Conservation (phyloP, 2,888 invertebrate genomes). For the Onchidella celtica region DNA sequence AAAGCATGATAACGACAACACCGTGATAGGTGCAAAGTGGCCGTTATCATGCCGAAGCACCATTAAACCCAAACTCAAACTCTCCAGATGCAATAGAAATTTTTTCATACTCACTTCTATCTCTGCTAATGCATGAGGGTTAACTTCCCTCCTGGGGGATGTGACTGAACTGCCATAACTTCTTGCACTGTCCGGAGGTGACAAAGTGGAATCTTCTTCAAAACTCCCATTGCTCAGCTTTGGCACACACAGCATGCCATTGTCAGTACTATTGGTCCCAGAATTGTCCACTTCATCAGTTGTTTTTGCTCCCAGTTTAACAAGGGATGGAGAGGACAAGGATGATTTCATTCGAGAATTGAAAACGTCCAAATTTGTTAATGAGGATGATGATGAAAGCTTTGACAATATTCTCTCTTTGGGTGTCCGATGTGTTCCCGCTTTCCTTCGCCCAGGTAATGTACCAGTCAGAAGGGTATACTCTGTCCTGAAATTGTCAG, state of each 20-base stretch:
- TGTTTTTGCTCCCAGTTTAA: not conserved
- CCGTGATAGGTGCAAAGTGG: no score
- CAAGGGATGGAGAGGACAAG: not conserved
- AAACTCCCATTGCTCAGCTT: not conserved
- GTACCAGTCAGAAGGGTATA: not conserved
- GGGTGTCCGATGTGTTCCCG: not conserved
- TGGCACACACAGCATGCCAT: not conserved
- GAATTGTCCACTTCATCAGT: not conserved
- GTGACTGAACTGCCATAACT: slow-evolving; percentile 2
- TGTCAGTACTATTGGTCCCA: not conserved
- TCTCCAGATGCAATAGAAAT: no score
- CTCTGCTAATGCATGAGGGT: slow-evolving; percentile 69
- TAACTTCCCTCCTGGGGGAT: slow-evolving; percentile 63
- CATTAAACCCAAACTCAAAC: no score
- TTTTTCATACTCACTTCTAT: slow-evolving; percentile 74
- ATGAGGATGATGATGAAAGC: not conserved
- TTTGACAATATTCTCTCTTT: not conserved
- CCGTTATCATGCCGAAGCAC: no score
- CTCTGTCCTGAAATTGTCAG: slow-evolving; percentile 21
- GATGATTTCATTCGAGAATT: not conserved
- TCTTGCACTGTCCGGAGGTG: not conserved
- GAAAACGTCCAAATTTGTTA: not conserved
- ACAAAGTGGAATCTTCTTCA: not conserved
- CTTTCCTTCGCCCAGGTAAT: not conserved
- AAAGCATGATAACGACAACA: no score